Base-by-base conservation (phyloP, 2,113 vertebrate genomes). In the Amphilophus citrinellus region DNA sequence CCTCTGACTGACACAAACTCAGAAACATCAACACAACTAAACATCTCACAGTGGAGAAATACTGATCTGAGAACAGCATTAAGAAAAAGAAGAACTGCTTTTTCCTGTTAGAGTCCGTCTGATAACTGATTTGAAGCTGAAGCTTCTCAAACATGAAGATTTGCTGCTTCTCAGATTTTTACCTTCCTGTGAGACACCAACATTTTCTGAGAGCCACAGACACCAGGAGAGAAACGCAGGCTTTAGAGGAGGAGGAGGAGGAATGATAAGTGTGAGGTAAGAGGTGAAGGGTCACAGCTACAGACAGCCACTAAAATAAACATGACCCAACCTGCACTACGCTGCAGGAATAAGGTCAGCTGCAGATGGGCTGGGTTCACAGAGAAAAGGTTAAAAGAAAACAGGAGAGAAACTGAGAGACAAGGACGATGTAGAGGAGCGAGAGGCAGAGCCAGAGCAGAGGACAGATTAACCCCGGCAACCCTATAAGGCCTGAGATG, bases 241-340 rank as follows among this genome's bases (percentile, higher is more conserved):
- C 61, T 79, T 88, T 32, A 77, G 63, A 77, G 63, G 63, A 58
- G 84, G 84, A 61, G 81, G 42, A 79, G 76, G 73, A 79, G 76
- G 62, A 78, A 80, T 10, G 77, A 84, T 75, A 56, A 14, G 84
- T 87, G 66, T 61, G 61, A 81, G 73, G 73, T 15, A 76, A 10
- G 65, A 53, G 86, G 80, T 89, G 63, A 84, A 77, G 81, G 89
- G 77, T 76, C 84, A 50, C 42, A 0, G 79, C 50, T 39, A 61
- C 58, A 87, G 87, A 84, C 71, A 53, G 47, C 5, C 65, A 24
- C 66, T 84, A 79, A 85, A 88, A 82, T 82, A 87, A 88, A 88
- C 82, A 86, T 39, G 81, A 89, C 56, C 77, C 14, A 65, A 80
- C 75, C 80, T 8, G 82, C 47, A 56, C 84, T 13, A 6, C 80